These are phyloP conservation scores for Actias luna DNA, from an alignment of 2,888 invertebrate genomes.

Conservation along the genomic window DNA sequence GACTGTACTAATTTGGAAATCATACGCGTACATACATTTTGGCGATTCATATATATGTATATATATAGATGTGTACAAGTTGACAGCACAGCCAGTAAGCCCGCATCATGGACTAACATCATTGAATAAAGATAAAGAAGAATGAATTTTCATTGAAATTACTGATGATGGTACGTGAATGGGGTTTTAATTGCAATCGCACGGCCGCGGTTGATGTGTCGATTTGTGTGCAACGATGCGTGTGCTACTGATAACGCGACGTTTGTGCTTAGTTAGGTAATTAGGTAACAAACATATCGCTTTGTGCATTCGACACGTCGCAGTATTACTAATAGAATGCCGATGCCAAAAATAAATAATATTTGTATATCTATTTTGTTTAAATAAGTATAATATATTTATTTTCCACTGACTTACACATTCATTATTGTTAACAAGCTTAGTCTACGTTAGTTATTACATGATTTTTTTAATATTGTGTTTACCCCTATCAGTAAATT, in stretches of 20 bases:
- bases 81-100: not conserved
- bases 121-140: not conserved
- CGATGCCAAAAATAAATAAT: not conserved
- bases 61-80: not conserved
- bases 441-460: too few relatives aligned
- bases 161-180: not conserved
- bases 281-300: slow-evolving; percentile 6
- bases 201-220: slow-evolving; percentile 1
- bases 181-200: slow-evolving; percentile 1
- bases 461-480: too few relatives aligned
- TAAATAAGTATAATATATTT: too few relatives aligned
- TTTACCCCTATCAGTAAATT: too few relatives aligned
- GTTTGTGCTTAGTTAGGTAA: slow-evolving; percentile 1
- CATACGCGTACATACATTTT: too few relatives aligned
- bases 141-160: slow-evolving; percentile 3
- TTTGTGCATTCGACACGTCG: not conserved
- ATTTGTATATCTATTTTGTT: too few relatives aligned
- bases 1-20: too few relatives aligned
- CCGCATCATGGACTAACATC: not conserved
- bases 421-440: too few relatives aligned
- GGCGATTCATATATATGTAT: too few relatives aligned
- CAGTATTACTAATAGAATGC: not conserved
- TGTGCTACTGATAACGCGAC: slow-evolving; percentile 1
- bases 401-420: too few relatives aligned
- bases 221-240: slow-evolving; percentile 8